Percentiles rank a stretch among this genome's conserved stretches.
phyloP scores from a whole-genome alignment of 2,888 invertebrate genomes.

The Tolmerus cingulatus region DNA sequence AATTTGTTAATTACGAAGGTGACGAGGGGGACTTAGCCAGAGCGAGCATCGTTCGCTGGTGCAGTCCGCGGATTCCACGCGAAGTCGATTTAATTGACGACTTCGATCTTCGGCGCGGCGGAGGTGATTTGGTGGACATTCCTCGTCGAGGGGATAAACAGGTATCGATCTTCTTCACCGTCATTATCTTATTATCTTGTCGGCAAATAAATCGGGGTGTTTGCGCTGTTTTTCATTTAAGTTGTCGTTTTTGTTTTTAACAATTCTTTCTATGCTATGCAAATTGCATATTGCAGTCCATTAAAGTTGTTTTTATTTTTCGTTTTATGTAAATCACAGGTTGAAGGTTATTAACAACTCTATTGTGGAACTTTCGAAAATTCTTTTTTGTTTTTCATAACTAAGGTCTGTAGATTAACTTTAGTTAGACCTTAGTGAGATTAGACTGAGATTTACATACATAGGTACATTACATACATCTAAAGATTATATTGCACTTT shows the following conservation, averaged over 20 bases:
- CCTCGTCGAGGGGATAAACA: not conserved
- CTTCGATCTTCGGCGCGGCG: not conserved
- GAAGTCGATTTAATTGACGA: not conserved
- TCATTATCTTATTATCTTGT: constrained; percentile 28
- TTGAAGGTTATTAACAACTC: not conserved
- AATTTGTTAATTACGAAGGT: constrained; percentile 26
- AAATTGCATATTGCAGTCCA: not conserved
- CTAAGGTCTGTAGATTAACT: not conserved
- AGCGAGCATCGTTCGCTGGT: not conserved
- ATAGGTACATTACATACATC: not conserved
- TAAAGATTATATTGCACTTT: not conserved
- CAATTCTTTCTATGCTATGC: not conserved
- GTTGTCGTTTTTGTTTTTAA: not conserved
- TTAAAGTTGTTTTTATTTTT: not conserved
- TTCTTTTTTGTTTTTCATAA: not conserved
- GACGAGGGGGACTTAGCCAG: not conserved
- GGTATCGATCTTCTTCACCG: not conserved
- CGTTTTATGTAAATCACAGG: not conserved
- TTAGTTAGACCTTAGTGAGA: no score
- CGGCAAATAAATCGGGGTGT: constrained; percentile 11
- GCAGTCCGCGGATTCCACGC: not conserved
- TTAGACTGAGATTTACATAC: no score
- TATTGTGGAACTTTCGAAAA: not conserved
- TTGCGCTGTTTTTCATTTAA: not conserved
- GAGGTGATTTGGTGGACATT: not conserved